phyloP scores from a whole-genome alignment of 2,113 vertebrate species.

The Propithecus coquereli region DNA sequence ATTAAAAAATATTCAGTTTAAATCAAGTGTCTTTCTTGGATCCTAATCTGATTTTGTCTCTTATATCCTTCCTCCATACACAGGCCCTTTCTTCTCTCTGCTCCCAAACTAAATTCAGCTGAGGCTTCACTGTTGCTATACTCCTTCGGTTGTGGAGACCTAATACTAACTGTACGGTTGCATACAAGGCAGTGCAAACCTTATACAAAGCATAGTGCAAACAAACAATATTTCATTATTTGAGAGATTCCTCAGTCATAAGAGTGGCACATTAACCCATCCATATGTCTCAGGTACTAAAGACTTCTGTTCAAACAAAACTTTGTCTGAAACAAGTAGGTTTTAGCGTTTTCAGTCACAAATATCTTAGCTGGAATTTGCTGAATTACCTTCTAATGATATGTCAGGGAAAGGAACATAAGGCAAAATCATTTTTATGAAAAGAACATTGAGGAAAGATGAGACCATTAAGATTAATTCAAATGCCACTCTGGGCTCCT shows the following conservation, averaged over 20 bases:
- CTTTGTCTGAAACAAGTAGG: neutral
- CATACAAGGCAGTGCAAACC: neutral
- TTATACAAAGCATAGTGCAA: neutral
- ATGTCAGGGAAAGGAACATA: neutral
- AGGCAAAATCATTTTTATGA: no score
- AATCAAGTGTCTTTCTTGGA: neutral
- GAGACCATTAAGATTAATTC: neutral
- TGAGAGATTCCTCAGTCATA: neutral
- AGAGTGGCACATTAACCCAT: neutral
- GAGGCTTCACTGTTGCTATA: neutral
- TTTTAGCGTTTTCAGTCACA: neutral
- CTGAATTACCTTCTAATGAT: neutral
- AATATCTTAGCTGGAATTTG: neutral
- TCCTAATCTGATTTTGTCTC: rapidly evolving
- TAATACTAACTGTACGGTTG: neutral
- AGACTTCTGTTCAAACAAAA: neutral
- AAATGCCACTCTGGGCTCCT: rapidly evolving
- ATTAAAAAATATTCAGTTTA: neutral
- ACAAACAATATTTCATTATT: neutral
- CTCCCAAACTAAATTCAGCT: neutral
- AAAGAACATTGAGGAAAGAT: neutral
- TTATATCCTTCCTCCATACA: neutral
- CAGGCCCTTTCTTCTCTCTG: neutral
- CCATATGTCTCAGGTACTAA: neutral
- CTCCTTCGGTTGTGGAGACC: rapidly evolving